Conservation (phyloP, 2,888 invertebrate species). For the Callinectes sapidus region DNA sequence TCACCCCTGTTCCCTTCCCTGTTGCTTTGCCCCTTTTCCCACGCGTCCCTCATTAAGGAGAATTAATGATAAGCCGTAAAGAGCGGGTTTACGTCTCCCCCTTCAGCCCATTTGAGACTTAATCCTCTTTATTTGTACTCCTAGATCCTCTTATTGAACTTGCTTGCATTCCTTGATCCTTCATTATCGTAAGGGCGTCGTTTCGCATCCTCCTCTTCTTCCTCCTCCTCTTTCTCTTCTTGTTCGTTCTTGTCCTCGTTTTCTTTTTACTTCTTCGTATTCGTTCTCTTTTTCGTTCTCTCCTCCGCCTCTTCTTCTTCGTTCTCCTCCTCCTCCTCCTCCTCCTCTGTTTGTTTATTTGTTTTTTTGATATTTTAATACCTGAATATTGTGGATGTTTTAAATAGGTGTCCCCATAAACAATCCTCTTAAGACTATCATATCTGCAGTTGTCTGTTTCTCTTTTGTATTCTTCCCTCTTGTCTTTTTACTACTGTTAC, state of each 20-base stretch:
- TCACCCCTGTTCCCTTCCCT: background rate
- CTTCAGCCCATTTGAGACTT: background rate
- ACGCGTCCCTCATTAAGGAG: background rate
- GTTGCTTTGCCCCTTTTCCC: background rate
- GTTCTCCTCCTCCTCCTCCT: background rate
- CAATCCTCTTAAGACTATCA: too few relatives aligned
- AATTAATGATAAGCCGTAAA: background rate
- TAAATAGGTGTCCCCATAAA: too few relatives aligned
- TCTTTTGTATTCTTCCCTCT: background rate
- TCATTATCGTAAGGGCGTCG: constrained; percentile 2
- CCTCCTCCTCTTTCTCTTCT: background rate
- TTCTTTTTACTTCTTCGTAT: background rate
- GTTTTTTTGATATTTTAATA: too few relatives aligned
- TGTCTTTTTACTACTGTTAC: background rate
- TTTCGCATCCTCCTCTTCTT: background rate
- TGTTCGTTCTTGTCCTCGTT: background rate
- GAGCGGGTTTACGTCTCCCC: background rate
- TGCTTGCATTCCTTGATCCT: background rate
- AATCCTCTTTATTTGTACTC: constrained; percentile 8
- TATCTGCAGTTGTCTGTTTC: background rate
- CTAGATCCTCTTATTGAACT: background rate
- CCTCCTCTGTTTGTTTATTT: background rate
- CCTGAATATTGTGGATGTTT: background rate
- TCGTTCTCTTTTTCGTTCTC: background rate
- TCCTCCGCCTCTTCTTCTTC: background rate